Conservation (phyloP, 2,113 vertebrate genomes). For the western clawed frog (Xenopus tropicalis) region UCB_Xtro_10.0 CM004448.2:13303001-13303500, state of each 20-base stretch:
- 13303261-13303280: background rate
- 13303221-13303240: background rate
- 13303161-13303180: too few relatives aligned
- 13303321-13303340: background rate
- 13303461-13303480: background rate
- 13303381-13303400: slow-evolving; percentile 5
- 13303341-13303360: background rate
- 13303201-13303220: background rate
- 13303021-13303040: too few relatives aligned
- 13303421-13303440: slow-evolving; percentile 1
- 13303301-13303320: background rate
- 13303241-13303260: too few relatives aligned
- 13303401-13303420: background rate
- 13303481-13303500: slow-evolving; percentile 5
- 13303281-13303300: background rate
- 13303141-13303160: too few relatives aligned
- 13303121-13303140: too few relatives aligned
- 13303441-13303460: background rate
- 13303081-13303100: too few relatives aligned
- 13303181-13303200: background rate
- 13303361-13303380: background rate
- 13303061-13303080: too few relatives aligned
- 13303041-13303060: too few relatives aligned
- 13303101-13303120: too few relatives aligned
- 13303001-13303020: too few relatives aligned